Evolutionary conservation across 2,888 invertebrate genomes (phyloP), one percentile per base, ranked within the genome.

Genomic region (Octonoba sinensis): DNA sequence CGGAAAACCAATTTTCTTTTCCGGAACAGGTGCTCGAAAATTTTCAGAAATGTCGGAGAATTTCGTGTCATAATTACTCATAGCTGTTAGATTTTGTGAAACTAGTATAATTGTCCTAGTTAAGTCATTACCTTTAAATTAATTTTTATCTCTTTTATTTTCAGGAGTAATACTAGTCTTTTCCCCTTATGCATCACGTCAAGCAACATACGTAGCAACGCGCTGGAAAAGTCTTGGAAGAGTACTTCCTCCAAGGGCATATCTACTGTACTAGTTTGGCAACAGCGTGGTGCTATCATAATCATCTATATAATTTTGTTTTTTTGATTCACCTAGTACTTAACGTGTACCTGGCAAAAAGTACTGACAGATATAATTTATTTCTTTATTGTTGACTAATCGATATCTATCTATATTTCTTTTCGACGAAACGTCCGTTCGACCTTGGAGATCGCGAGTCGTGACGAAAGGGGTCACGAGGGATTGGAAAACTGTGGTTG

Each of bases 211-310:
- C 46, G 11, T 44, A 62, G 77, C 71, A 71, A 70, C 71, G 60
- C 59, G 77, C 77, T 77, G 71, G 57, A 22, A 27, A n/a, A 36
- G 64, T 46, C 64, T 76, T 46, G 62, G 56, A 60, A 47, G 54
- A 57, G 62, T 57, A 27, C 44, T 20, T 27, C 51, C 27, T 47
- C 44, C 69, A 57, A 65, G 77, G 24, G 49, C 49, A 49, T 24
- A 66, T 36, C 22, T 20, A 56, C 65, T 77, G 62, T 62, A 57
- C 22, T 71, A 71, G 65, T 71, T 67, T 77, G 71, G 62, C 27
- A 49, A 65, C 71, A 77, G 77, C 71, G 77, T 71, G 77, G 77
- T 77, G 70, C 77, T 77, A 71, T 22, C 71, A 71, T 44, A 62
- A 13, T 44, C 20, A 62, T 18, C n/a, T 3, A 62, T 22, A 60